Percentiles rank a stretch among this genome's conserved stretches.
Conservation (phyloP, 2,113 vertebrate genomes). For the Pterocles gutturalis region DNA sequence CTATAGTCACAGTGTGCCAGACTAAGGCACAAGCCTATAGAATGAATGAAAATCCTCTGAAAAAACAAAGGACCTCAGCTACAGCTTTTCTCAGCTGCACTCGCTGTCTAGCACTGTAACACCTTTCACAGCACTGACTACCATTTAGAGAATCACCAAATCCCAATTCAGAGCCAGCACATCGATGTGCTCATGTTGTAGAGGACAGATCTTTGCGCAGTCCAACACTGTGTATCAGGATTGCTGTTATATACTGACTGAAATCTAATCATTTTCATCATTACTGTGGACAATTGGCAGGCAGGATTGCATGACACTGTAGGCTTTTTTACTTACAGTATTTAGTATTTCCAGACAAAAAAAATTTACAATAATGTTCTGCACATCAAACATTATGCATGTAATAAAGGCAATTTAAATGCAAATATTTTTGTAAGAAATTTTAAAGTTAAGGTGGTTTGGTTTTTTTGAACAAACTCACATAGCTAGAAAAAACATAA, state of each 20-base stretch:
- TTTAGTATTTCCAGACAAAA: background rate
- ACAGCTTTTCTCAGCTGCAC: background rate
- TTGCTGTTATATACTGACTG: background rate
- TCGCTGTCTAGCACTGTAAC: background rate
- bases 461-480: background rate
- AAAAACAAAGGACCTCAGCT: background rate
- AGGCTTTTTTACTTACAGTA: background rate
- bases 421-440: background rate
- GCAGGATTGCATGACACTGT: background rate
- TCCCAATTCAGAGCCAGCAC: background rate
- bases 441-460: background rate
- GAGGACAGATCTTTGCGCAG: background rate
- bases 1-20: background rate
- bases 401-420: background rate
- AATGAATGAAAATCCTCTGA: background rate
- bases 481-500: background rate
- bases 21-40: background rate
- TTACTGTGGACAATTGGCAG: background rate
- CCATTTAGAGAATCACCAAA: background rate
- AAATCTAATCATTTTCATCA: background rate
- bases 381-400: background rate
- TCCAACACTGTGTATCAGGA: background rate
- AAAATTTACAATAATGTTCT: background rate
- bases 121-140: background rate
- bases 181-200: background rate